Conservation (phyloP, 1,140 invertebrate genomes). For the Popillia japonica region DNA sequence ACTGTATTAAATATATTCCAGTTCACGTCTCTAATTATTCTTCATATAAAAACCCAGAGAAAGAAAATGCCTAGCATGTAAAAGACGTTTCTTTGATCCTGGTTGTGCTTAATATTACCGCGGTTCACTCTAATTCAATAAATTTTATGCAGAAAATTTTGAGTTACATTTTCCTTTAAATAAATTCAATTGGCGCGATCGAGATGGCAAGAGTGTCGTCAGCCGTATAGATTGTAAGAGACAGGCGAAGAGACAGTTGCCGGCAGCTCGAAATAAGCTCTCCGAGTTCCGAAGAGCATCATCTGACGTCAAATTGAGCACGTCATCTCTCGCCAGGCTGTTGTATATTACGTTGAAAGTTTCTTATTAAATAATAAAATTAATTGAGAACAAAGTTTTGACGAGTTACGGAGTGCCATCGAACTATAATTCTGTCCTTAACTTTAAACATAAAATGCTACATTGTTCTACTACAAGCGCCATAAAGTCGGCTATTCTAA, state of each 20-base stretch:
- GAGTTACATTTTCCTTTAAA: not conserved
- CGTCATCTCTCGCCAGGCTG: conserved; percentile 16
- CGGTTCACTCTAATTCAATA: conserved; percentile 6
- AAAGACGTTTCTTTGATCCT: not conserved
- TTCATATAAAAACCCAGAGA: not conserved
- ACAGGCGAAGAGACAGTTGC: not conserved
- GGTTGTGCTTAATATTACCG: not conserved
- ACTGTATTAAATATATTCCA: no score
- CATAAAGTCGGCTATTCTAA: not conserved
- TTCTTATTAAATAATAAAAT: conserved; percentile 36
- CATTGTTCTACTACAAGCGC: conserved; percentile 2
- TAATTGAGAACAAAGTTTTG: conserved; percentile 32
- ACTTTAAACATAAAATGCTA: conserved; percentile 31
- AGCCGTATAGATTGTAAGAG: not conserved
- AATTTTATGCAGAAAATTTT: not conserved
- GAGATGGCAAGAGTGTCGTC: not conserved
- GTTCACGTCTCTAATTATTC: no score
- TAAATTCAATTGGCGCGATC: conserved; percentile 14
- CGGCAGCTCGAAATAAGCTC: not conserved
- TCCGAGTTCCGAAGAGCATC: conserved; percentile 13
- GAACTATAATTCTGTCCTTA: conserved; percentile 25
- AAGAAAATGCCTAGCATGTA: not conserved
- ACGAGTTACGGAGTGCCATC: conserved; percentile 19
- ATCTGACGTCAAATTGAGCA: conserved; percentile 27
- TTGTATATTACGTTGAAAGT: conserved; percentile 30